Base-by-base conservation (phyloP, 1,140 invertebrate genomes). In the Solenopsis invicta region DNA sequence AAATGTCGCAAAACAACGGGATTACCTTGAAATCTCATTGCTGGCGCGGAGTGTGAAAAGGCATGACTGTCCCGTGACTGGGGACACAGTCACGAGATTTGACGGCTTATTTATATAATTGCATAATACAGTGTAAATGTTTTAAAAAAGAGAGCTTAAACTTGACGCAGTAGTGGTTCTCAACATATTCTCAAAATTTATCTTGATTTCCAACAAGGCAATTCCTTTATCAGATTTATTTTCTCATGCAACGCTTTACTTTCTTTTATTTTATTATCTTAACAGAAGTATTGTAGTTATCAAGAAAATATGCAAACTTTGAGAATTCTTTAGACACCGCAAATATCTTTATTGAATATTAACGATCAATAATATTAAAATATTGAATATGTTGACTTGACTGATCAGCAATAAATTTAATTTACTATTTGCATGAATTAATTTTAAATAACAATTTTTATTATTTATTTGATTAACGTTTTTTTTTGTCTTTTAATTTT, bases 1-100 rank as follows among this genome's bases (percentile, higher is more conserved):
- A 84, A 84, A 75, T 50, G 69, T n/a, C 69, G 80, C 80, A 84
- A 84, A 84, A 84, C 80, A 84, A 84, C 67, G 54, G 29, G 80
- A 84, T 84, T 84, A 75, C 80, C 56, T 75, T 84, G 80, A 52
- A 84, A 61, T 56, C 18, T 59, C 4, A 50, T n/a, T 75, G 80
- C 69, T 62, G 24, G 54, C 45, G 16, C 29, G 80, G 1, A 34
- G 37, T 50, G 76, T 24, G 76, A 48, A 78, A 66, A 75, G n/a
- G 4, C 21, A 77, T 37, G 64, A 24, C 48, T 81, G 50, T 37
- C 69, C 69, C 34, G 37, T n/a, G 50, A 56, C 29, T 24, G 24
- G 24, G 52, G 21, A 24, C 24, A 16, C 24, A 16, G 80, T 71
- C 77, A 62, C 67, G 54, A 13, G 54, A 75, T 41, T 67, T 78